These are phyloP conservation scores for Epinephelus coioides DNA, from an alignment of 2,797 vertebrate species.

Conservation along the genomic window DNA sequence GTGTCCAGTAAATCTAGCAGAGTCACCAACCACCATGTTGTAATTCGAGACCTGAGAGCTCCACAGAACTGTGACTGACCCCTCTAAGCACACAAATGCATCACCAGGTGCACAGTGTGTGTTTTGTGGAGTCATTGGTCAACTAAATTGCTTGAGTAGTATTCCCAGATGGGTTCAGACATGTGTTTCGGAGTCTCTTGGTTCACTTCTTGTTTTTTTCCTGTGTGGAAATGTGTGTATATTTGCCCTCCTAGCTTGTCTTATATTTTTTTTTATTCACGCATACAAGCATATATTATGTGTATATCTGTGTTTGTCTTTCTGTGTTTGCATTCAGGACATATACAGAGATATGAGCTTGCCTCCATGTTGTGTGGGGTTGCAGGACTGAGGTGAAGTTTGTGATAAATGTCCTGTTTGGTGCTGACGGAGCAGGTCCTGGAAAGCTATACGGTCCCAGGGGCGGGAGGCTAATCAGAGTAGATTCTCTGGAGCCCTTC, in stretches of 20 bases:
- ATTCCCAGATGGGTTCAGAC: conserved; percentile 1
- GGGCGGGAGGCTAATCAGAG: conserved; percentile 69
- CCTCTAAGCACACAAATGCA: not conserved
- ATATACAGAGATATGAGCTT: conserved; percentile 37
- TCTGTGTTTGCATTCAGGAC: conserved; percentile 47
- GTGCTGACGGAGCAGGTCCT: conserved; percentile 77
- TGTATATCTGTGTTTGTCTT: conserved; percentile 46
- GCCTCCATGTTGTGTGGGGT: conserved; percentile 42
- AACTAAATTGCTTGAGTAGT: not conserved
- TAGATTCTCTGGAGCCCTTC: conserved; percentile 59
- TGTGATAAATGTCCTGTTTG: conserved; percentile 80
- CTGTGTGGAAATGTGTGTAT: conserved; percentile 5
- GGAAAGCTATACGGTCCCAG: conserved; percentile 67
- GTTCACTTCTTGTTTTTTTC: not conserved
- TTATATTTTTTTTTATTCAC: conserved; percentile 18
- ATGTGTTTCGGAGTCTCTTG: not conserved
- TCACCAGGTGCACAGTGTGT: not conserved
- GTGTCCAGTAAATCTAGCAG: not conserved
- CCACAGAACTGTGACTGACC: not conserved
- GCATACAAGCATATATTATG: conserved; percentile 22
- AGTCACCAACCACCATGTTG: not conserved
- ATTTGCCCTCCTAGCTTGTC: not conserved
- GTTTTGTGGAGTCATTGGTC: not conserved
- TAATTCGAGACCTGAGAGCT: not conserved
- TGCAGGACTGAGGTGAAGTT: conserved; percentile 52